Evolutionary conservation across 2,113 vertebrate species (phyloP).

Genomic region (Elephas maximus): DNA sequence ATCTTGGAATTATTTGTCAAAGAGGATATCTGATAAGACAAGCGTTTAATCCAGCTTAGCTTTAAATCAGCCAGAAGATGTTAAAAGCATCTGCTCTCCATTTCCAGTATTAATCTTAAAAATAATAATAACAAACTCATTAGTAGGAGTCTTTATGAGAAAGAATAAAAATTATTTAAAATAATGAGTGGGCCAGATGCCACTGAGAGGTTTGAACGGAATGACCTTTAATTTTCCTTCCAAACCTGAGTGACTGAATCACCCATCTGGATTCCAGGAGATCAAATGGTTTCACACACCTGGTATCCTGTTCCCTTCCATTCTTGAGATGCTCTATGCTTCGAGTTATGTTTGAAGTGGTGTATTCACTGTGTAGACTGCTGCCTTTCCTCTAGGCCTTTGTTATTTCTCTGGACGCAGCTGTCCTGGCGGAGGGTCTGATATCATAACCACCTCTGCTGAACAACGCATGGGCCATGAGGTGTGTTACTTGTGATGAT

Average conservation of each 20-base stretch:
- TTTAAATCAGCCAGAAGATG: neutral
- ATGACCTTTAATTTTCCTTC: neutral
- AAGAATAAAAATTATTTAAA: neutral
- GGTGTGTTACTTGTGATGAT: neutral
- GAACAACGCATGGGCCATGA: neutral
- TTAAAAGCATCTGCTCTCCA: constrained; percentile 20
- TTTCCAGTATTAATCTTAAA: constrained; percentile 45
- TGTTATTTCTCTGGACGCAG: neutral
- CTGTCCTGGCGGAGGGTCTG: neutral
- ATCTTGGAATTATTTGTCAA: constrained; percentile 20
- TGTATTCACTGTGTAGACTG: neutral
- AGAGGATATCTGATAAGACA: neutral
- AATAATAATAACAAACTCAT: constrained; percentile 21
- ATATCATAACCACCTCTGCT: neutral
- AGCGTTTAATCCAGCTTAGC: neutral
- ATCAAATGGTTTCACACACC: neutral
- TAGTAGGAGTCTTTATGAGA: neutral
- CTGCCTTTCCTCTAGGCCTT: neutral
- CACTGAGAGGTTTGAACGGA: neutral
- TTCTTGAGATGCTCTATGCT: neutral
- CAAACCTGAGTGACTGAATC: neutral
- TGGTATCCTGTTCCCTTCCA: neutral
- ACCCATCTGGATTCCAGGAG: neutral
- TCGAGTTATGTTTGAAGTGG: neutral
- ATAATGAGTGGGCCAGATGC: neutral